Conservation (phyloP, 2,113 vertebrate genomes). For the Rhabdomys dilectus region DNA sequence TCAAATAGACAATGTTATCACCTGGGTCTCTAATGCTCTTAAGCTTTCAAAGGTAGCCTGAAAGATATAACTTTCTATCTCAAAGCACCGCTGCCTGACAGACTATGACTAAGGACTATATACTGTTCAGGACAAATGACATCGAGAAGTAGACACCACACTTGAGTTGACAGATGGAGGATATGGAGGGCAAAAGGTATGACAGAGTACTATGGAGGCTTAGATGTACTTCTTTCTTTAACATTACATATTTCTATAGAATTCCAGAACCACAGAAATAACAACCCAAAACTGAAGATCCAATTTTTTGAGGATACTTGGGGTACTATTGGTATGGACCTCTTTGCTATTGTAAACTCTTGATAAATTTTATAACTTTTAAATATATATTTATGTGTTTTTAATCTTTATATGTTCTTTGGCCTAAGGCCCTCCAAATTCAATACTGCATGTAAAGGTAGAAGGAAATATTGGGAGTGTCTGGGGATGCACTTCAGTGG, state of each 20-base stretch:
- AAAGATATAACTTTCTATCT: not conserved
- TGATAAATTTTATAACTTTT: slow-evolving; percentile 2
- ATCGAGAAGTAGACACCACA: not conserved
- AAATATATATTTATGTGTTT: not conserved
- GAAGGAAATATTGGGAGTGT: not conserved
- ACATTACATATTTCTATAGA: not conserved
- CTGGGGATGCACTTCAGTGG: not conserved
- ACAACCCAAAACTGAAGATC: not conserved
- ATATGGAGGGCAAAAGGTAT: fast-evolving
- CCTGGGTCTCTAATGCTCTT: not conserved
- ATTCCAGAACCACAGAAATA: not conserved
- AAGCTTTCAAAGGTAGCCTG: not conserved
- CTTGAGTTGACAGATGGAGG: fast-evolving
- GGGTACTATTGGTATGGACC: not conserved
- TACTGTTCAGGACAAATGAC: not conserved
- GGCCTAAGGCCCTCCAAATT: not conserved
- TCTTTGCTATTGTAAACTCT: not conserved
- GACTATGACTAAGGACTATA: not conserved
- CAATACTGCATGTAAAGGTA: not conserved
- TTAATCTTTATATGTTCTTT: not conserved
- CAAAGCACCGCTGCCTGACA: not conserved
- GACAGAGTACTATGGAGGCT: not conserved
- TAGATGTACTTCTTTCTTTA: not conserved
- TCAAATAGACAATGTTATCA: not conserved
- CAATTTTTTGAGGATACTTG: not conserved